Percentiles rank a stretch among this genome's conserved stretches.
Evolutionary conservation across 23 tunicate genomes (phyloP).

Genomic region (Diplosoma virens): DNA sequence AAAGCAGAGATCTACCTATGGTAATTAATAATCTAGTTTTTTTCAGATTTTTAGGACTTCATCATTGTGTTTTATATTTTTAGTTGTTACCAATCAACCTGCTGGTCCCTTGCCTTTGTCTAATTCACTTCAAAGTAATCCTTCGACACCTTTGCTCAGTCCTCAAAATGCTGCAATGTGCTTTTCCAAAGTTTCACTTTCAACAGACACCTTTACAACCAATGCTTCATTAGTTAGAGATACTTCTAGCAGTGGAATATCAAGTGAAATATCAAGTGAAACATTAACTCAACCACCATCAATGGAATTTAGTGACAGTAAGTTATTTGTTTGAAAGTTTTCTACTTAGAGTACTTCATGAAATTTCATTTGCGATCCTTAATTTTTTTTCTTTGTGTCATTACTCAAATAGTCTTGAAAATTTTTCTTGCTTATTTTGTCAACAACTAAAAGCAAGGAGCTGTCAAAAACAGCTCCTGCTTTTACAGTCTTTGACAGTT

Average conservation of each 20-base stretch:
- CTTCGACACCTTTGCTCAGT: conserved; percentile 7
- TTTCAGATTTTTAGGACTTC: neutral
- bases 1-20: neutral
- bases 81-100: conserved; percentile 15
- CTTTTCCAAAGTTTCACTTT: neutral
- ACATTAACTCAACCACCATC: conserved; percentile 45
- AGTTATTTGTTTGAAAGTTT: neutral
- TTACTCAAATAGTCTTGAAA: too few species aligned
- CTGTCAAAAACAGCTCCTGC: too few species aligned
- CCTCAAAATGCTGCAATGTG: neutral
- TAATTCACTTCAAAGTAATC: neutral
- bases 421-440: too few species aligned
- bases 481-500: too few species aligned
- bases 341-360: too few species aligned
- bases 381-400: too few species aligned
- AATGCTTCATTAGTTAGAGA: neutral
- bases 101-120: neutral
- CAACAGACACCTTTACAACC: conserved; percentile 3
- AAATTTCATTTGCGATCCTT: too few species aligned
- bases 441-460: too few species aligned
- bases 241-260: conserved; percentile 55
- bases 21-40: neutral
- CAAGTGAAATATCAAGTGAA: conserved; percentile 37
- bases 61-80: neutral
- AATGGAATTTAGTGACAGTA: conserved; percentile 74